Evolutionary conservation across 2,113 vertebrate species (phyloP).

Genomic region (Lepus europaeus): DNA sequence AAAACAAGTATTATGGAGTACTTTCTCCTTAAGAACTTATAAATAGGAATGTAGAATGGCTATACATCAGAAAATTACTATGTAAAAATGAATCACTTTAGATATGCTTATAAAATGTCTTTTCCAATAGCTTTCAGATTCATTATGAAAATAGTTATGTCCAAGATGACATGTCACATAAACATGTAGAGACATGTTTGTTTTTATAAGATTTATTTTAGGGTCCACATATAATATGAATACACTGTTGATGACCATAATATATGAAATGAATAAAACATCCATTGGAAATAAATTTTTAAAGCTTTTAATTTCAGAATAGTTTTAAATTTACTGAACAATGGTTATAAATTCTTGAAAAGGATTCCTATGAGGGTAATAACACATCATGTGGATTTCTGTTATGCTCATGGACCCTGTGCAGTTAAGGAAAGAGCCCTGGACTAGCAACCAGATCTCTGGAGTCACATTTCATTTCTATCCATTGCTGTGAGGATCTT

Average conservation of each 20-base stretch:
- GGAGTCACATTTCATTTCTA: neutral
- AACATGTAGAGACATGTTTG: neutral
- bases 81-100: slow-evolving; percentile 16
- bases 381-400: neutral
- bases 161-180: neutral
- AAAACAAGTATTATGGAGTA: slow-evolving; percentile 36
- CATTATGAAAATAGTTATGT: slow-evolving; percentile 11
- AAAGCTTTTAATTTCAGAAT: neutral
- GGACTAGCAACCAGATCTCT: neutral
- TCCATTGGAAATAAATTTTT: neutral
- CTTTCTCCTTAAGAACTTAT: slow-evolving; percentile 20
- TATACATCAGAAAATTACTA: neutral
- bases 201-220: neutral
- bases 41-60: neutral
- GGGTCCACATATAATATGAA: neutral
- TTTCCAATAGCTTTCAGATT: neutral
- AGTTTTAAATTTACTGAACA: neutral
- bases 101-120: neutral
- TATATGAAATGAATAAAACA: slow-evolving; percentile 3
- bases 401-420: neutral
- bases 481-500: neutral
- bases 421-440: neutral
- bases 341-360: neutral
- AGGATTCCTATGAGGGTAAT: neutral
- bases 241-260: neutral